Evolutionary conservation across 1,140 invertebrate species (phyloP).

Genomic region (Lordiphosa stackelbergi): DNA sequence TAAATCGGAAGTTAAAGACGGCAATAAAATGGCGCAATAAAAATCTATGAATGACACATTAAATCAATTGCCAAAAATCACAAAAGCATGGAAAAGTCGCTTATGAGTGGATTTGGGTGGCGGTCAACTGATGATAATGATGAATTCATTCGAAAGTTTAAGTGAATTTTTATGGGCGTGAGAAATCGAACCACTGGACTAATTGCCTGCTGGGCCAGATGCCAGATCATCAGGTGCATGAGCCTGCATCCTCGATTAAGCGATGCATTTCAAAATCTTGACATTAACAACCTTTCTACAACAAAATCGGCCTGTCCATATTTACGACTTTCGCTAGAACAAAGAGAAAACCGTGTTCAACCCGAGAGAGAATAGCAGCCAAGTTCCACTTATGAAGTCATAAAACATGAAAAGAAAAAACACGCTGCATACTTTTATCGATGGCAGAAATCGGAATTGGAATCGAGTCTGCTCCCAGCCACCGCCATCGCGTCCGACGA

Average conservation of each 20-base stretch:
- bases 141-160: constrained; percentile 64
- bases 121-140: constrained; percentile 5
- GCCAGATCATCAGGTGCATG: constrained; percentile 16
- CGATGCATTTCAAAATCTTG: constrained; percentile 65
- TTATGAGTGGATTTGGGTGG: constrained; percentile 61
- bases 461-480: constrained; percentile 18
- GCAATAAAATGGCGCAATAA: constrained; percentile 77
- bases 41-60: constrained; percentile 78
- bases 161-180: constrained; percentile 66
- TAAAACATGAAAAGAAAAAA: constrained; percentile 51
- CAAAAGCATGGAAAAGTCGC: constrained; percentile 60
- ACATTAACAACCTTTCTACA: constrained; percentile 61
- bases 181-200: constrained; percentile 59
- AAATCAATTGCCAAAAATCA: constrained; percentile 77
- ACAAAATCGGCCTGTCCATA: constrained; percentile 23
- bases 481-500: constrained; percentile 39
- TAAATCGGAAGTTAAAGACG: constrained; percentile 77
- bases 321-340: constrained; percentile 73
- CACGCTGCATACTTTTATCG: constrained; percentile 52
- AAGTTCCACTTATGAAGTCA: constrained; percentile 73
- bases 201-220: constrained; percentile 36
- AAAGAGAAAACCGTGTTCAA: constrained; percentile 60
- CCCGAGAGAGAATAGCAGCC: constrained; percentile 51
- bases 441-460: constrained; percentile 33
- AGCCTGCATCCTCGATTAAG: constrained; percentile 61